phyloP scores from a whole-genome alignment of 1,140 invertebrate genomes.

The Nixonia krombeini region DNA sequence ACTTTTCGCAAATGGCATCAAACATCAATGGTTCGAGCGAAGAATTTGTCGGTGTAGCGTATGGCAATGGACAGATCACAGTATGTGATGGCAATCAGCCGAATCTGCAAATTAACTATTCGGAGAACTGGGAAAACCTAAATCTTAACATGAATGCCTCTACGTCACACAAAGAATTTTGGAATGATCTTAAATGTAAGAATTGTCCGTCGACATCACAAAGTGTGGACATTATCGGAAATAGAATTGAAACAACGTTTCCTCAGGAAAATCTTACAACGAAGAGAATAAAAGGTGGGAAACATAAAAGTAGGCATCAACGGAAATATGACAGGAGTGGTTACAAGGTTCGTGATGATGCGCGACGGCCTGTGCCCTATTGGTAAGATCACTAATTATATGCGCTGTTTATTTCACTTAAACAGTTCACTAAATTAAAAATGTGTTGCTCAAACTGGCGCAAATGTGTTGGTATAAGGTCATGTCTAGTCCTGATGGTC shows the following conservation, averaged over 20 bases:
- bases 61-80: slow-evolving; percentile 64
- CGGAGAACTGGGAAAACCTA: slow-evolving; percentile 69
- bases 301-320: slow-evolving; percentile 54
- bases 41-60: slow-evolving; percentile 65
- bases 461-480: no score
- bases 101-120: slow-evolving; percentile 65
- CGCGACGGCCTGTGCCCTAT: slow-evolving; percentile 43
- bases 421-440: no score
- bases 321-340: slow-evolving; percentile 54
- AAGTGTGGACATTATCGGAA: slow-evolving; percentile 57
- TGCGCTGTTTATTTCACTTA: no score
- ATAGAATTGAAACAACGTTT: slow-evolving; percentile 38
- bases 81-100: slow-evolving; percentile 65
- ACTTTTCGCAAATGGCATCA: slow-evolving; percentile 54
- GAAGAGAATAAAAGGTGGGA: slow-evolving; percentile 50
- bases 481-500: no score
- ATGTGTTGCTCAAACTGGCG: no score
- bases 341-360: slow-evolving; percentile 33
- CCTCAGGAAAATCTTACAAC: slow-evolving; percentile 44
- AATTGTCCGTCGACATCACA: slow-evolving; percentile 64
- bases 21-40: slow-evolving; percentile 64
- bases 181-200: slow-evolving; percentile 65
- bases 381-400: slow-evolving; percentile 21
- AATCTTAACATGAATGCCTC: slow-evolving; percentile 65
- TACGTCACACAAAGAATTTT: slow-evolving; percentile 59